Conservation (phyloP, 2,797 vertebrate species). For the Aphelocoma californica region DNA sequence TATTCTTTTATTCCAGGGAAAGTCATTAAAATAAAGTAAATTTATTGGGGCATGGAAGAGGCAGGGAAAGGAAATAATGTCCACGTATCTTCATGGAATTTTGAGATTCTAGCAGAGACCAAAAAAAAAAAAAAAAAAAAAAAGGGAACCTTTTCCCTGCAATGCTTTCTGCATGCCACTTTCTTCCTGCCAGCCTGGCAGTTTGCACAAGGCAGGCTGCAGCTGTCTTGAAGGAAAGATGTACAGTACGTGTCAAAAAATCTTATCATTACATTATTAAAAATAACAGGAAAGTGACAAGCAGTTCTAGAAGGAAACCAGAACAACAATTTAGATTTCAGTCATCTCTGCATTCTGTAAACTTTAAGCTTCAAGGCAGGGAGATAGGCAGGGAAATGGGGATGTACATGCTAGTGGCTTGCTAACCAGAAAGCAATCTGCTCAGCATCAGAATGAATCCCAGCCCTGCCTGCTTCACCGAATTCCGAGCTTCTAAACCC, state of each 20-base stretch:
- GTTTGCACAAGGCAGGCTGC: neutral
- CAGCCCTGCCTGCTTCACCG: neutral
- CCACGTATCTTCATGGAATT: neutral
- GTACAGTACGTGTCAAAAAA: slow-evolving; percentile 17
- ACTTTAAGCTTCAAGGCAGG: neutral
- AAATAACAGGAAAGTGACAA: slow-evolving; percentile 43
- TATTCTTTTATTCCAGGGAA: neutral
- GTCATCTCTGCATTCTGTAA: neutral
- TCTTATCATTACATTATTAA: slow-evolving; percentile 22
- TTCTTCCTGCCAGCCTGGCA: slow-evolving; percentile 53
- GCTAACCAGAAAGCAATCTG: slow-evolving; percentile 9
- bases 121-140: neutral
- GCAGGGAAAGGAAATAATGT: neutral
- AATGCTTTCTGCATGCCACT: neutral
- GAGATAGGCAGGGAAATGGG: neutral
- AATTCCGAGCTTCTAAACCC: neutral
- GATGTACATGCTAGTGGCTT: neutral
- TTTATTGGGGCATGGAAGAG: fast-evolving
- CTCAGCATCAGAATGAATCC: slow-evolving; percentile 9
- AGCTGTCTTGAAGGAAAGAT: slow-evolving; percentile 32
- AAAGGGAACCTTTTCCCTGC: neutral
- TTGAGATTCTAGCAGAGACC: neutral
- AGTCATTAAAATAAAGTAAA: neutral
- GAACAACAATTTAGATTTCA: slow-evolving; percentile 9
- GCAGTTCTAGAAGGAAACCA: slow-evolving; percentile 39